Conservation (phyloP, 2,797 vertebrate genomes). For the Gallinago solitaria region DNA sequence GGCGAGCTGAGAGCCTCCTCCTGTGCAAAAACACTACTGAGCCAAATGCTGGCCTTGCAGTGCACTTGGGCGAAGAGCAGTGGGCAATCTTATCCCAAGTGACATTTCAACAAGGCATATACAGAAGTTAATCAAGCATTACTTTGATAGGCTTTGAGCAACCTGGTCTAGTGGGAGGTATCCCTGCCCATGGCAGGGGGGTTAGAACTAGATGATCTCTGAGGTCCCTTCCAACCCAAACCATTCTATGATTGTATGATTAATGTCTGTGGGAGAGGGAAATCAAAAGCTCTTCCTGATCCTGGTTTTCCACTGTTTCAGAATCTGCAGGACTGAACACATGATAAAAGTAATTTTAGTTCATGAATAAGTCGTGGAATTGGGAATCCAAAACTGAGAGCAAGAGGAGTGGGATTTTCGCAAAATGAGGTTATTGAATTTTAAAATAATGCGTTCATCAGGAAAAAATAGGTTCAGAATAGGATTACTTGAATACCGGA, state of each 20-base stretch:
- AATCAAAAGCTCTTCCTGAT: background rate
- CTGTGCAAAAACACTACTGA: background rate
- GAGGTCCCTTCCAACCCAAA: too few species aligned
- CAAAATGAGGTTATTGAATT: background rate
- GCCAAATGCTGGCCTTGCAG: background rate
- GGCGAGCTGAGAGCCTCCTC: background rate
- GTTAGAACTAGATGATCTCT: too few species aligned
- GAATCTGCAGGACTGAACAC: background rate
- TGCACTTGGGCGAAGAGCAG: background rate
- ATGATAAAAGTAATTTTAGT: background rate
- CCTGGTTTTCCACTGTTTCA: accelerated
- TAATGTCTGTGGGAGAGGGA: background rate
- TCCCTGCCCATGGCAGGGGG: too few species aligned
- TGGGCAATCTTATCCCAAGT: background rate
- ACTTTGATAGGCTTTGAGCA: too few species aligned
- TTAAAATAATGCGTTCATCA: background rate
- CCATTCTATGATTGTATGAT: background rate
- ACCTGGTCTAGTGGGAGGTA: too few species aligned
- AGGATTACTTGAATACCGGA: background rate
- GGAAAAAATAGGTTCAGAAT: background rate
- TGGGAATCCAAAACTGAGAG: background rate
- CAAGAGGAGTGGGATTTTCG: background rate
- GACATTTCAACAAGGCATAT: background rate
- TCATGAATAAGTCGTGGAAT: background rate
- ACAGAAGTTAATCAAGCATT: background rate